phyloP scores from a whole-genome alignment of 2,113 vertebrate species.

The Zapus hudsonius region DNA sequence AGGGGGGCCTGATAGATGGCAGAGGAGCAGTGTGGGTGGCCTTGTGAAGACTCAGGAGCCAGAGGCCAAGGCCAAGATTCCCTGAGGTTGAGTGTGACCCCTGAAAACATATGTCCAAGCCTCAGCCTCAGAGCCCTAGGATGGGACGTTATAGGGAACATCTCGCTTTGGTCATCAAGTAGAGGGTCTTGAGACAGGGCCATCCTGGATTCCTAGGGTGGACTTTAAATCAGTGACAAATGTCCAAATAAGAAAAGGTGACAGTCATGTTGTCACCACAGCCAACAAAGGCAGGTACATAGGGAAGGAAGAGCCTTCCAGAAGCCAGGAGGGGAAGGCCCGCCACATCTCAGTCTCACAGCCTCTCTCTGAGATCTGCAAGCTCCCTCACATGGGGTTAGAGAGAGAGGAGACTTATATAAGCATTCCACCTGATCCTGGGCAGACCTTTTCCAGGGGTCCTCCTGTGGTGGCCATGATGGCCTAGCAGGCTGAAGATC shows the following conservation, averaged over 20 bases:
- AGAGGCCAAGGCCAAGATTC: background rate
- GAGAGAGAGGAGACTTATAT: too few species aligned
- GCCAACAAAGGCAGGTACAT: too few species aligned
- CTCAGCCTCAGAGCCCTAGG: background rate
- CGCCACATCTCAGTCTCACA: too few species aligned
- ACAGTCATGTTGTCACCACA: too few species aligned
- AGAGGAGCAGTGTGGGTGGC: background rate
- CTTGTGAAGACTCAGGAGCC: background rate
- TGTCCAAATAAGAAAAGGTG: too few species aligned
- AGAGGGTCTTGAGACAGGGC: background rate
- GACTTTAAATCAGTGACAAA: background rate
- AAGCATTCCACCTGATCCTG: background rate
- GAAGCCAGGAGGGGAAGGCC: too few species aligned
- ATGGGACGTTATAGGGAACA: background rate
- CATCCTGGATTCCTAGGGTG: background rate
- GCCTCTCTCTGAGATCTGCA: too few species aligned
- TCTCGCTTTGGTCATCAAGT: background rate
- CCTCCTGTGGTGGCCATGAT: rapidly evolving
- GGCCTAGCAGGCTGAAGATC: rapidly evolving
- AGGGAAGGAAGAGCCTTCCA: too few species aligned
- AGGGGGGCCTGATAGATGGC: background rate
- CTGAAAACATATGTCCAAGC: background rate
- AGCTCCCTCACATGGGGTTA: too few species aligned
- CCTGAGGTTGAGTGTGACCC: background rate
- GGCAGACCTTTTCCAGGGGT: background rate